Percentiles rank a stretch among this genome's conserved stretches.
phyloP scores from a whole-genome alignment of 2,113 vertebrate genomes.

The Cyprinodon brontotheroides region DNA sequence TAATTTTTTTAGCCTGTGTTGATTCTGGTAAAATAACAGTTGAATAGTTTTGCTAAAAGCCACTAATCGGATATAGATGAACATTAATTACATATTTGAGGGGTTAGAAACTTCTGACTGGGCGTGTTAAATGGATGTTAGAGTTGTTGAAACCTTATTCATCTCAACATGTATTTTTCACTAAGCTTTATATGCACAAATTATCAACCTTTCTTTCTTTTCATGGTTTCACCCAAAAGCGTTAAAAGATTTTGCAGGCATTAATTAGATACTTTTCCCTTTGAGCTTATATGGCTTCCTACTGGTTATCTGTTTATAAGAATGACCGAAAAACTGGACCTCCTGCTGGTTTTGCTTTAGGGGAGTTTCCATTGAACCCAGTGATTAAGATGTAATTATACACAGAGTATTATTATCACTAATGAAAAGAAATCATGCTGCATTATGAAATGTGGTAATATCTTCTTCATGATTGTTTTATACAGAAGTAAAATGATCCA shows the following conservation, averaged over 20 bases:
- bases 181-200: not conserved
- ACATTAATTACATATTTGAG: not conserved
- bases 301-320: slow-evolving; percentile 7
- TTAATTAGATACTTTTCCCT: not conserved
- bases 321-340: slow-evolving; percentile 3
- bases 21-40: not conserved
- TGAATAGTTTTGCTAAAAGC: not conserved
- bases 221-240: not conserved
- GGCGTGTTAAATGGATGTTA: not conserved
- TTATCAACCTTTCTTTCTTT: not conserved
- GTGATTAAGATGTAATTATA: not conserved
- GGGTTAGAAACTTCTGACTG: not conserved
- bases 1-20: too few relatives aligned
- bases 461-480: not conserved
- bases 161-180: not conserved
- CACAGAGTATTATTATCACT: not conserved
- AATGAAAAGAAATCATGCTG: too few relatives aligned
- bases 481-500: not conserved
- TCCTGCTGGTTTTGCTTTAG: slow-evolving; percentile 1
- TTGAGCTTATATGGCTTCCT: not conserved
- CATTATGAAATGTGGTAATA: not conserved
- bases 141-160: not conserved
- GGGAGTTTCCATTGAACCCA: not conserved
- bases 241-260: not conserved
- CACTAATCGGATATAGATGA: not conserved